These are phyloP conservation scores for Dendrolimus punctatus DNA, from an alignment of 1,140 invertebrate genomes.

Conservation along the genomic window DNA sequence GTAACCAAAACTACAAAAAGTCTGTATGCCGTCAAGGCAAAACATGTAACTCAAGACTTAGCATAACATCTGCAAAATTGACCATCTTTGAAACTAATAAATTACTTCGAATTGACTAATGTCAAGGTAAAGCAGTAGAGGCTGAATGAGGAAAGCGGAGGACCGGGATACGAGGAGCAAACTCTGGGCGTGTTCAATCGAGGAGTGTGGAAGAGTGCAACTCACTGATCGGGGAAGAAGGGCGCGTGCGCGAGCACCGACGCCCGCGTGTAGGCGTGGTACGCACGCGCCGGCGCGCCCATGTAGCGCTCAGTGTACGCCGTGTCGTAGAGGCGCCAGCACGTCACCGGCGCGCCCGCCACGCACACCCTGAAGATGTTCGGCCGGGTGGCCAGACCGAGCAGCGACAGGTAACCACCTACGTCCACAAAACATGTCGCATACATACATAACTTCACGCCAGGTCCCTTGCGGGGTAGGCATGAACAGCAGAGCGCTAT, in stretches of 20 bases:
- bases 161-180: too few relatives aligned
- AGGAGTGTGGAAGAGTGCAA: constrained; percentile 14
- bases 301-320: constrained; percentile 99
- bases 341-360: constrained; percentile 97
- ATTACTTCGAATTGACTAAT: too few relatives aligned
- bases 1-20: too few relatives aligned
- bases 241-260: constrained; percentile 76
- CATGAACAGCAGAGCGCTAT: too few relatives aligned
- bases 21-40: too few relatives aligned
- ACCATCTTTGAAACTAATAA: too few relatives aligned
- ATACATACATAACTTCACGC: not conserved
- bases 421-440: not conserved
- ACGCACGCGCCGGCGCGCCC: constrained; percentile 81
- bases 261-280: constrained; percentile 54
- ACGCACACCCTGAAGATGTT: constrained; percentile 92
- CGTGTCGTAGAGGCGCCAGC: constrained; percentile 94
- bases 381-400: constrained; percentile 88
- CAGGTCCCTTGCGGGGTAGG: not conserved
- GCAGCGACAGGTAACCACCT: constrained; percentile 88
- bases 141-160: too few relatives aligned
- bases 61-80: too few relatives aligned
- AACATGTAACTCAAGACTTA: too few relatives aligned
- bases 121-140: too few relatives aligned
- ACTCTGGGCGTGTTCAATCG: not conserved
- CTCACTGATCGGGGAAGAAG: constrained; percentile 92